Evolutionary conservation across 2,797 vertebrate species (phyloP).

Genomic region (Nasua narica): DNA sequence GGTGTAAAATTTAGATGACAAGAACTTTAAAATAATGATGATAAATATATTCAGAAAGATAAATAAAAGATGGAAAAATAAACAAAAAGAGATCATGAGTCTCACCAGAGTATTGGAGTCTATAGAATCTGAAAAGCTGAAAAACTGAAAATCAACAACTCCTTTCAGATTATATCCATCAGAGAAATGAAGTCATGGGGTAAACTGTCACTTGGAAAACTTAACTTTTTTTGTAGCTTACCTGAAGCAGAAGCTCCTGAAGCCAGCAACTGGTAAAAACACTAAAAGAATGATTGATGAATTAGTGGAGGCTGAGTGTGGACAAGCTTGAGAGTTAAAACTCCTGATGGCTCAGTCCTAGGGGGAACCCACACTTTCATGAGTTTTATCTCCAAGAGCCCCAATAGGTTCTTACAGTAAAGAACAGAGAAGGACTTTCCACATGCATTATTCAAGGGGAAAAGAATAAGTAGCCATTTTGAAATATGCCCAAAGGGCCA

Average conservation of each 20-base stretch:
- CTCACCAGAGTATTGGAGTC: background rate
- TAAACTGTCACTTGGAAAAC: background rate
- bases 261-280: background rate
- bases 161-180: background rate
- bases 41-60: background rate
- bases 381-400: background rate
- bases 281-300: background rate
- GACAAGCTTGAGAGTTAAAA: background rate
- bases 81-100: background rate
- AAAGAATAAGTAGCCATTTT: background rate
- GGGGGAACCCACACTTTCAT: background rate
- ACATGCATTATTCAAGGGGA: background rate
- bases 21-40: background rate
- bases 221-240: background rate
- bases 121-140: background rate
- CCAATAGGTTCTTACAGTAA: background rate
- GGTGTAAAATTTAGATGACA: background rate
- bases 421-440: background rate
- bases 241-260: background rate
- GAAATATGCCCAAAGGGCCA: background rate
- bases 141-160: background rate
- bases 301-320: background rate
- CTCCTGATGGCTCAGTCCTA: background rate
- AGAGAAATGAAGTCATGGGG: background rate
- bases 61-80: background rate